These are phyloP conservation scores for Pseudobourletiella spinata DNA, from an alignment of 1,140 invertebrate genomes.

Conservation along the genomic window DNA sequence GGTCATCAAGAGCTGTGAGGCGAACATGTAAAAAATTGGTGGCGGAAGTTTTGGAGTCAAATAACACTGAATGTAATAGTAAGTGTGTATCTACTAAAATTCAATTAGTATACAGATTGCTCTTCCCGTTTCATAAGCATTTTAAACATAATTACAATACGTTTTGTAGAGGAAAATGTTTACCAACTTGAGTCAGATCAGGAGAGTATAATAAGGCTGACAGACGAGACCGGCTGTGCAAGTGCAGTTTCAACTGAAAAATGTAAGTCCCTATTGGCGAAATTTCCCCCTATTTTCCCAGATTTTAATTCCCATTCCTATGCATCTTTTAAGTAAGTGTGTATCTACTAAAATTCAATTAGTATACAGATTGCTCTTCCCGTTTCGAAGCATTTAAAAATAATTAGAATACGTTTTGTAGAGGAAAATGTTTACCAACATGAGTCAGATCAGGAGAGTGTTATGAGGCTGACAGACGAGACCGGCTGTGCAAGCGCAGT, in stretches of 20 bases:
- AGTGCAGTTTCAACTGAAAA: too few species aligned
- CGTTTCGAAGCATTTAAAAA: background rate
- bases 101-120: background rate
- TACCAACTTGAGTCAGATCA: constrained; percentile 10
- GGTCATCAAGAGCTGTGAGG: background rate
- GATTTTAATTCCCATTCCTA: too few species aligned
- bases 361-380: background rate
- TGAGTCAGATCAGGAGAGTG: constrained; percentile 7
- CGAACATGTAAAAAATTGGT: background rate
- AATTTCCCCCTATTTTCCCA: background rate
- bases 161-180: too few species aligned
- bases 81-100: background rate
- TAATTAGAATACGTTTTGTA: constrained; percentile 1
- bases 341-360: background rate
- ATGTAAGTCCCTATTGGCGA: background rate
- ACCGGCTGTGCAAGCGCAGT: too few species aligned
- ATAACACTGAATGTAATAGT: too few species aligned
- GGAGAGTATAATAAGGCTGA: too few species aligned
- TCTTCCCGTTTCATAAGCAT: background rate
- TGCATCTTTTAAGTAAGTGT: too few species aligned
- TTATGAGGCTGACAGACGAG: too few species aligned
- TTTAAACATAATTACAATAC: background rate
- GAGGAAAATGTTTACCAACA: too few species aligned
- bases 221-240: too few species aligned
- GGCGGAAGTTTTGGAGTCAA: background rate